Base-by-base conservation (phyloP, 2,888 invertebrate species). In the Tinea semifulvella region DNA sequence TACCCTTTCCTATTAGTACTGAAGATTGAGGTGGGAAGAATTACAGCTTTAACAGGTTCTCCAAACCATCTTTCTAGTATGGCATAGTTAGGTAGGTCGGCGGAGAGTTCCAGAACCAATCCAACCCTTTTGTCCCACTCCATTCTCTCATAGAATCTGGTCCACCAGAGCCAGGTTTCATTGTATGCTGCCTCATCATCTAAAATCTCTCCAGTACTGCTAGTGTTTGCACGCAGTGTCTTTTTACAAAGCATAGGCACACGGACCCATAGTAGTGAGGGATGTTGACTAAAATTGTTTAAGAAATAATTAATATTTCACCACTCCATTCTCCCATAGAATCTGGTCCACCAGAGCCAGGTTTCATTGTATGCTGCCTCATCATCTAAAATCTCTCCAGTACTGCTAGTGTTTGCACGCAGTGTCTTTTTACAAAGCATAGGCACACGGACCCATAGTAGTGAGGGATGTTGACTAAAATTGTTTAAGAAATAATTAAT, bases 1-100 rank as follows among this genome's bases (percentile, higher is more conserved):
- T 36, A 98, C 96, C 95, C 94, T 65, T 91, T 91, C 54, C 88
- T 89, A 73, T 98, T 98, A n/a, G 88, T 88, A 27, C 93, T 82
- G 68, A 98, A 98, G 46, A 94, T 75, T 28, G 86, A 84, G 11
- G 96, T 93, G 3, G 93, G 90, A 42, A 98, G 65, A 39, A 94
- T 81, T 27, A 96, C 75, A 48, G 91, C 91, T 64, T 90, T 92
- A 1, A 99, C 85, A 5, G 97, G 97, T 72, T 99, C 99, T 1
- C 97, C 97, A 19, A 93, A 73, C 99, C 99, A 99, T 48, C 98
- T 85, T 17, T 89, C 84, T 7, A 94, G 60, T 43, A 88, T 84
- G 18, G 85, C 84, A 40, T 84, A 74, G 8, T 86, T 84, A 1
- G 96, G 93, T 18, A 95, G 79, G 61, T 97, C 90, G 36, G 91